Evolutionary conservation across 2,113 vertebrate species (phyloP).

Genomic region (Bubalus kerabau): DNA sequence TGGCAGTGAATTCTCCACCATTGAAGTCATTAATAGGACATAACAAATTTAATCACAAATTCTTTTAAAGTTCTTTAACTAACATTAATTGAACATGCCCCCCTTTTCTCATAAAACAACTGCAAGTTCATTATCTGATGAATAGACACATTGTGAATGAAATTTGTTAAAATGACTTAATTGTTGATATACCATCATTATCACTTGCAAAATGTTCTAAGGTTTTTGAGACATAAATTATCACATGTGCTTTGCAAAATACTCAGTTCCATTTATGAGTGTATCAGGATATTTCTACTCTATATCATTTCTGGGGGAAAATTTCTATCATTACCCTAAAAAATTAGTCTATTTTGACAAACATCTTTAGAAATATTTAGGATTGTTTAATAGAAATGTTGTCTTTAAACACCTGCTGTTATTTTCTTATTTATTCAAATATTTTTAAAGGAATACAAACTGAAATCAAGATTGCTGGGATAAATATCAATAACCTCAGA

Average conservation of each 20-base stretch:
- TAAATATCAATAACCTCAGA: no score
- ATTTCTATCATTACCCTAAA: neutral
- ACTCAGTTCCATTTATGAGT: neutral
- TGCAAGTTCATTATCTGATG: no score
- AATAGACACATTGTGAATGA: no score
- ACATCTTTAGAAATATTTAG: neutral
- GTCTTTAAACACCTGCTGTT: neutral
- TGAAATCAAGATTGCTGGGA: no score
- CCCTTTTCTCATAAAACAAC: neutral
- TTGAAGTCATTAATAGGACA: neutral
- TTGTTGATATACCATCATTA: neutral
- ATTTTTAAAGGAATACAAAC: neutral
- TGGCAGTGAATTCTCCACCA: neutral
- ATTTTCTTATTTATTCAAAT: neutral
- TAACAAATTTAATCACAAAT: neutral
- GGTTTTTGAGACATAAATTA: neutral
- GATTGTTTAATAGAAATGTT: neutral
- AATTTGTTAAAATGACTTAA: no score
- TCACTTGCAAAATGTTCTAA: neutral
- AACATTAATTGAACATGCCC: neutral
- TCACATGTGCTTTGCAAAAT: neutral
- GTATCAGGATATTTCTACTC: neutral
- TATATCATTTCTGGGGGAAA: neutral
- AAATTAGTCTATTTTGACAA: neutral
- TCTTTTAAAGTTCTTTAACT: neutral